Conservation (phyloP, 2,797 vertebrate species). For the Mormyrus proboscirostris region DNA sequence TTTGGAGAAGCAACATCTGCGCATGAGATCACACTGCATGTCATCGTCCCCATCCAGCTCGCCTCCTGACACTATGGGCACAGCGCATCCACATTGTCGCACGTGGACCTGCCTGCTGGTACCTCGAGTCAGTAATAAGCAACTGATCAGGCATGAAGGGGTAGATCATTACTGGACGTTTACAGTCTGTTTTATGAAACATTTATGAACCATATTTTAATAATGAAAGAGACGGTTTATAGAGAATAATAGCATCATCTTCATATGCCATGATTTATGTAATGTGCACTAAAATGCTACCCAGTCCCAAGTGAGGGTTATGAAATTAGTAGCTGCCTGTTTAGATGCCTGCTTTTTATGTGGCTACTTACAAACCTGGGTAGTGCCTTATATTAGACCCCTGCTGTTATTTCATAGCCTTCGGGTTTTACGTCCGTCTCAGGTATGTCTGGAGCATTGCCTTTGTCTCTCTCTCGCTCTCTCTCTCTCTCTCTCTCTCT, state of each 20-base stretch:
- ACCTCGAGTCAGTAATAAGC: neutral
- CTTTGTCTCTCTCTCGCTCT: conserved; percentile 27
- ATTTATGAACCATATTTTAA: conserved; percentile 6
- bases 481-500: conserved; percentile 31
- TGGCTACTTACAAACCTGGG: neutral
- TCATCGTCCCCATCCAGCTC: neutral
- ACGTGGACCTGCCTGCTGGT: neutral
- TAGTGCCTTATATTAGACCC: neutral
- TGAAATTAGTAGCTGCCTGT: conserved; percentile 6
- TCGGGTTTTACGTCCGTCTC: conserved; percentile 1
- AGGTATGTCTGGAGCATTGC: conserved; percentile 6
- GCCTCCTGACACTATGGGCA: neutral
- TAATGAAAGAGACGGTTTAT: neutral
- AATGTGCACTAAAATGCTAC: conserved; percentile 1
- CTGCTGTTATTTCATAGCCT: neutral
- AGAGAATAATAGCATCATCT: neutral
- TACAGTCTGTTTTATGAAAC: conserved; percentile 10
- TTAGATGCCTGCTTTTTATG: conserved; percentile 1
- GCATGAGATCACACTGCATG: neutral
- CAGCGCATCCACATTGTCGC: neutral
- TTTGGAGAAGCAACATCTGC: neutral
- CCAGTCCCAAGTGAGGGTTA: neutral
- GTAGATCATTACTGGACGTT: neutral
- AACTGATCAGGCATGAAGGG: neutral
- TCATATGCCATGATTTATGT: neutral